phyloP scores from a whole-genome alignment of 2,113 vertebrate genomes.

The Ranitomeya variabilis region DNA sequence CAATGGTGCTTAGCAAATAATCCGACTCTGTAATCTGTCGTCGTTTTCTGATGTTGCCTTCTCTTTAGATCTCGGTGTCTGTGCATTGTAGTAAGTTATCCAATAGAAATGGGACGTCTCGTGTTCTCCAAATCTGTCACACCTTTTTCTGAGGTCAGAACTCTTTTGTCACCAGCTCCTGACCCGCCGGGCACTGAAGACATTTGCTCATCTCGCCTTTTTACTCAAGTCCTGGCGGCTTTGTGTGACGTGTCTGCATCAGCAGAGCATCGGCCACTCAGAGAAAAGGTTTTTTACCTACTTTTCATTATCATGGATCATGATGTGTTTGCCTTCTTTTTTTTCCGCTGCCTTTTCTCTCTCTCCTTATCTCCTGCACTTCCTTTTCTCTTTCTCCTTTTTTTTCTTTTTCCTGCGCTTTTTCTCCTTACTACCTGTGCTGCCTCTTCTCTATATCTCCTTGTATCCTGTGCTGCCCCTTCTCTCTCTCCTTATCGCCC shows the following conservation, averaged over 20 bases:
- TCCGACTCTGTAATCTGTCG: no score
- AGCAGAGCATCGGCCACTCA: not conserved
- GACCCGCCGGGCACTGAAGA: not conserved
- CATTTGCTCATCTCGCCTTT: not conserved
- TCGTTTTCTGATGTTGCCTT: no score
- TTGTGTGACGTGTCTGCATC: constrained; percentile 2
- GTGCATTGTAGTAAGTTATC: no score
- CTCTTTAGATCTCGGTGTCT: no score
- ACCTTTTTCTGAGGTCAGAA: no score
- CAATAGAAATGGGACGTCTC: no score
- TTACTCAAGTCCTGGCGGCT: not conserved
- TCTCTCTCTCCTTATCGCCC: constrained; percentile 1
- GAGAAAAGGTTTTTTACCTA: not conserved
- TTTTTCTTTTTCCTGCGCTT: not conserved
- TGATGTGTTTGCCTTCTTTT: no score
- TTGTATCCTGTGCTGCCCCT: not conserved
- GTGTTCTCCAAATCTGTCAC: no score
- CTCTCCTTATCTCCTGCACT: not conserved
- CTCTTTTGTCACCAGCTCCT: not conserved
- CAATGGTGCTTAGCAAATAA: no score
- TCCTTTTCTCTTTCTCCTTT: not conserved
- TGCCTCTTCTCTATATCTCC: not conserved
- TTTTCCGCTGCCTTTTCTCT: not conserved
- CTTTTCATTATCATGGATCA: not conserved
- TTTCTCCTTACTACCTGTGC: not conserved